Evolutionary conservation across 2,797 vertebrate species (phyloP), one percentile per base, ranked within the genome.

Genomic region (Loriculus beryllinus): DNA sequence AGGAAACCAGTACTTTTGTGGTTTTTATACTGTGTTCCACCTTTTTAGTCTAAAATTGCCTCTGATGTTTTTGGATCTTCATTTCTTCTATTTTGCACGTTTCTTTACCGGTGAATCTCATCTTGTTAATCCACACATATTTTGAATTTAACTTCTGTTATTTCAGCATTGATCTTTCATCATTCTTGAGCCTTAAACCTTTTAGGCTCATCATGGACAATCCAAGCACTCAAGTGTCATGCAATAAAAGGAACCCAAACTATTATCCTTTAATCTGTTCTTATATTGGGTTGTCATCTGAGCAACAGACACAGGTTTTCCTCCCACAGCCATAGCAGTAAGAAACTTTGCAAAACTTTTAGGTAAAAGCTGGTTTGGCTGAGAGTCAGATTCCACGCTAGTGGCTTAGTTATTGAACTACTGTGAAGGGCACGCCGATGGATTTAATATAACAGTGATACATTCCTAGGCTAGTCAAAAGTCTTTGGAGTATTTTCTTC

Each of bases 271-370:
- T 89, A 86, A 80, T 85, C 86, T 92, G 11, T 39, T 85, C 26
- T 65, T 68, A 26, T 57, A 87, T 35, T 62, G 68, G 12, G 33
- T 75, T 89, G 56, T 54, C 82, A 78, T 77, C 29, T 71, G 68
- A 80, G 60, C 45, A 60, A 49, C 40, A 75, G 49, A 29, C 84
- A 60, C 40, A 76, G 25, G 21, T 82, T 94, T 92, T 94, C 49
- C 68, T 59, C 25, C 8, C 82, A 78, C n/a, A 82, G 5, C 15
- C 12, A 3, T 43, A 70, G 39, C 14, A 71, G n/a, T 62, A 81
- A 89, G 65, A 95, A 95, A 92, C 28, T 95, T 93, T 77, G 42
- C 65, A 68, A 89, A 91, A 62, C 54, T 81, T 81, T 86, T 64
- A 92, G 47, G n/a, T 89, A 81, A 88, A 94, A 92, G 65, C 77